Percentiles rank a stretch among this genome's conserved stretches.
Conservation (phyloP, 2,888 invertebrate species). For the Zhengitettix transpicula region DNA sequence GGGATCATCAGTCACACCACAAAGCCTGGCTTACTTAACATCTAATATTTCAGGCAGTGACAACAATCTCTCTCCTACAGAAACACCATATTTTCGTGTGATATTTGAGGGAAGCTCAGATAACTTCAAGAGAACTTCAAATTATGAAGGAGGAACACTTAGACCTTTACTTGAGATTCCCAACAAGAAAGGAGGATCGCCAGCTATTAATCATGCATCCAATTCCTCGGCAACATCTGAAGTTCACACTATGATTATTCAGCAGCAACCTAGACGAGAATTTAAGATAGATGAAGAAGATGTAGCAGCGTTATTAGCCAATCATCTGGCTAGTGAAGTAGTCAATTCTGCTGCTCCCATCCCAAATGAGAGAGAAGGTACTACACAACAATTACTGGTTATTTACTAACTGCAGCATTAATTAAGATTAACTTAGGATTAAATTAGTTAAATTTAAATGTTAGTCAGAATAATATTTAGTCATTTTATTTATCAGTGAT, state of each 20-base stretch:
- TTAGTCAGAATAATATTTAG: too few relatives aligned
- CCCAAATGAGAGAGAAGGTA: too few relatives aligned
- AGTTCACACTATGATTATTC: neutral
- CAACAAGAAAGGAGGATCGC: neutral
- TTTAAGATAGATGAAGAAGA: constrained; percentile 16
- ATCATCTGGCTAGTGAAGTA: constrained; percentile 15
- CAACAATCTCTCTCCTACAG: neutral
- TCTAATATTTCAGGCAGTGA: neutral
- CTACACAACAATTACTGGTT: too few relatives aligned
- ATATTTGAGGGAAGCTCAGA: constrained; percentile 1
- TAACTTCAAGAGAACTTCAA: too few relatives aligned
- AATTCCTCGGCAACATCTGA: neutral
- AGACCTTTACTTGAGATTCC: neutral
- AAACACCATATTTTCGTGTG: constrained; percentile 4
- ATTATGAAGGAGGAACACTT: neutral
- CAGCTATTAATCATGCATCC: neutral
- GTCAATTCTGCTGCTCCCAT: neutral
- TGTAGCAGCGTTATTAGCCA: constrained; percentile 17
- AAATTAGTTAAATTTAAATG: too few relatives aligned
- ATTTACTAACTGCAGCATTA: too few relatives aligned
- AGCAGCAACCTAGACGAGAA: constrained; percentile 2
- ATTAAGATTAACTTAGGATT: too few relatives aligned
- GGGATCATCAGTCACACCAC: neutral
- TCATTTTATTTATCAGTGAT: too few relatives aligned
- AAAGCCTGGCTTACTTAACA: constrained; percentile 1